phyloP scores from a whole-genome alignment of 1,140 invertebrate species.

The Melitaea cinxia region DNA sequence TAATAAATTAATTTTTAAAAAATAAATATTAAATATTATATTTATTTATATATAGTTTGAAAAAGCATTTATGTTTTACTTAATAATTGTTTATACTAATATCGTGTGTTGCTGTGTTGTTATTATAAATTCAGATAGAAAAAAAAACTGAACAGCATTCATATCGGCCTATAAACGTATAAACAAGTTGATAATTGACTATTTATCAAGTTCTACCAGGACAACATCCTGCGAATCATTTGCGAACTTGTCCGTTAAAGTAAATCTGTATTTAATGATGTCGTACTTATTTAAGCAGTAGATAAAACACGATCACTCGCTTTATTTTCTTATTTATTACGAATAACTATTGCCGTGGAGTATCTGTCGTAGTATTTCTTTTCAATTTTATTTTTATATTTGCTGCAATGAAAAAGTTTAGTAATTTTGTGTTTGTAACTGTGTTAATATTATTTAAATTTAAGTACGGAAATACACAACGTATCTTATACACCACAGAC shows the following conservation, averaged over 20 bases:
- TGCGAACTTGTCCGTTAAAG: not conserved
- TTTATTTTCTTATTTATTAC: constrained; percentile 6
- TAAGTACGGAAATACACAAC: constrained; percentile 15
- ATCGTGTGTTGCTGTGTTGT: not conserved
- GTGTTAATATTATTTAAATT: not conserved
- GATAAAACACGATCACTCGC: constrained; percentile 10
- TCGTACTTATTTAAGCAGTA: constrained; percentile 1
- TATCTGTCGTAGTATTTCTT: not conserved
- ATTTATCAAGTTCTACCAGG: constrained; percentile 11
- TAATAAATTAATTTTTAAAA: too few relatives aligned
- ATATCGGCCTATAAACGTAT: not conserved
- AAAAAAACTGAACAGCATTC: not conserved
- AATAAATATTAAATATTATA: too few relatives aligned
- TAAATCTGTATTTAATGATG: constrained; percentile 14
- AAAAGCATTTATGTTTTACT: too few relatives aligned
- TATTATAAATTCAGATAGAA: not conserved
- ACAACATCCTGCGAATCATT: constrained; percentile 17
- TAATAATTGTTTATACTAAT: not conserved
- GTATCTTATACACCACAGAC: constrained; percentile 50
- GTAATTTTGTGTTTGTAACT: constrained; percentile 7
- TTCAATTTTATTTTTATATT: not conserved
- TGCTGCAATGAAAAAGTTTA: not conserved
- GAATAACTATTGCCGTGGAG: not conserved
- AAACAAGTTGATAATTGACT: constrained; percentile 11
- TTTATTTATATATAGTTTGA: too few relatives aligned